These are phyloP conservation scores for Macrotus californicus DNA, from an alignment of 2,113 vertebrate genomes.

Conservation along the genomic window DNA sequence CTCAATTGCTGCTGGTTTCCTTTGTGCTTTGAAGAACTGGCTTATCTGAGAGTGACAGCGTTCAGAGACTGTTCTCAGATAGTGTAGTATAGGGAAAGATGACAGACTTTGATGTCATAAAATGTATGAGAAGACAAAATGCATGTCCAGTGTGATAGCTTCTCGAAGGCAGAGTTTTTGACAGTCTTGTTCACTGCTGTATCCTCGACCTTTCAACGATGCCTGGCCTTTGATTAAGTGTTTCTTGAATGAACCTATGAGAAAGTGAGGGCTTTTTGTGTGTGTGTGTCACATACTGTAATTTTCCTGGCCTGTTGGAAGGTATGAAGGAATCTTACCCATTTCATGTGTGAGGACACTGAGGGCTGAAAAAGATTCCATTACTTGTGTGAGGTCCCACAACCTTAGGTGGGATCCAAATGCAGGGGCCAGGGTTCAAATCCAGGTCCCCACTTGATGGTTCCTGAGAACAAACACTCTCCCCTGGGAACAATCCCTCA, in stretches of 20 bases:
- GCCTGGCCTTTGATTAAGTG: neutral
- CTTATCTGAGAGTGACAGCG: neutral
- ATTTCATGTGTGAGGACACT: neutral
- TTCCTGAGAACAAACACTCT: neutral
- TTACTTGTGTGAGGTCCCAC: neutral
- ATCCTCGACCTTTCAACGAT: neutral
- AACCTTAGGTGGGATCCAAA: neutral
- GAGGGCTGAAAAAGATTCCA: neutral
- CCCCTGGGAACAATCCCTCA: neutral
- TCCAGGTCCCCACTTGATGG: neutral
- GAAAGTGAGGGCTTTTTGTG: neutral
- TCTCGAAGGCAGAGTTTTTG: neutral
- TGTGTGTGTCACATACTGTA: neutral
- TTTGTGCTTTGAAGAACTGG: neutral
- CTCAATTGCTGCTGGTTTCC: neutral
- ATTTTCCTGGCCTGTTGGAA: neutral
- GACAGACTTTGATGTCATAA: neutral
- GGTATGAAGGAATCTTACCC: neutral
- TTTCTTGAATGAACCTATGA: neutral
- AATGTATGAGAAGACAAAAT: neutral
- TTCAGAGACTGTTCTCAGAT: neutral
- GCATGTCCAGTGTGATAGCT: neutral
- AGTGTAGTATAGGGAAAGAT: neutral
- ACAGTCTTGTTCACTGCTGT: neutral
- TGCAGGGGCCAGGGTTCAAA: neutral